Evolutionary conservation across 2,797 vertebrate species (phyloP), one percentile per base, ranked within the genome.

Genomic region (Aselliscus stoliczkanus): DNA sequence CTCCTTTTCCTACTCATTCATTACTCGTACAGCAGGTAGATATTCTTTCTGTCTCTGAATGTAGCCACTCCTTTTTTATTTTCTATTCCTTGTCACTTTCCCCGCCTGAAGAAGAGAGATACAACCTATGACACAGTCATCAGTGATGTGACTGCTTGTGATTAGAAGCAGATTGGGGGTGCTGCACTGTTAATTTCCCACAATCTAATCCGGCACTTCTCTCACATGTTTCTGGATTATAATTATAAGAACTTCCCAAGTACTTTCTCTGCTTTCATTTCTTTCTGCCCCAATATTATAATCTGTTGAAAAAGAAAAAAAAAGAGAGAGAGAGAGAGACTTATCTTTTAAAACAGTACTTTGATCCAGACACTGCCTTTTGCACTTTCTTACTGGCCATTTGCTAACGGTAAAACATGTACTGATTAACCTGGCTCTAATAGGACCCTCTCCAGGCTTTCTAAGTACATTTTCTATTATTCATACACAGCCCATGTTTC

Each of bases 361-460:
- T 93, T 29, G 15, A 50, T 60, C 62, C 90, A 84, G 44, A 93
- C 9, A 37, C 25, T 54, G 14, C 25, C 27, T 77, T 95, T 83
- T 56, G 54, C n/a, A 84, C 25, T 58, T 85, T 81, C 5, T 18
- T 80, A 7, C 12, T 81, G 42, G 27, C 14, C 37, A 42, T 47
- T 44, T 34, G 27, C 50, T 18, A 82, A 64, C 15, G 73, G 6
- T 34, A 64, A 23, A 75, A 10, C 7, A 20, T 34, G 31, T 13
- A 58, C 11, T 11, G 31, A 75, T 47, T 69, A 89, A 54, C 1
- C 14, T 52, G n/a, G 13, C 2, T 31, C 15, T 42, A 56, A 70
- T 2, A 17, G 31, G 10, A 77, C 31, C 12, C 4, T 47, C 34
- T 83, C 34, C 21, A 65, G 52, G 25, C 27, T 75, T 79, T 11